A percentile compares a stretch with the other conserved stretches of the same genome.
These are phyloP conservation scores for Cephalotes varians DNA, from an alignment of 2,888 invertebrate species.

Conservation along the genomic window DNA sequence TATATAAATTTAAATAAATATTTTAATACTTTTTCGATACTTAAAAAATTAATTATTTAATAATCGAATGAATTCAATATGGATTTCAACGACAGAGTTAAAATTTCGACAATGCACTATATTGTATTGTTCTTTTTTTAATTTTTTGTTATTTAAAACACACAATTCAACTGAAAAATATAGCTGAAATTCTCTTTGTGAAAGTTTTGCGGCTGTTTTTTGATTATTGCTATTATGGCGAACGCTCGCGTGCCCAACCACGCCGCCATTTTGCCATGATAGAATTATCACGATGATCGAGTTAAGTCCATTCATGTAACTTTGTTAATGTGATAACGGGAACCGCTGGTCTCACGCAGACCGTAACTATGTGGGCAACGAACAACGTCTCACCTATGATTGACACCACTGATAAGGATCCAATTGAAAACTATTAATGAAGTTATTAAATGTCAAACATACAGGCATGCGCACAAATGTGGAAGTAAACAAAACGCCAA, in stretches of 20 bases:
- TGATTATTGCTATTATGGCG: constrained; percentile 22
- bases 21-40: neutral
- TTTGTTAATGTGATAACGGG: constrained; percentile 48
- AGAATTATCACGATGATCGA: constrained; percentile 44
- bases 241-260: constrained; percentile 10
- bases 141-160: constrained; percentile 21
- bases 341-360: constrained; percentile 29
- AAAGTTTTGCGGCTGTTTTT: constrained; percentile 14
- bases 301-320: constrained; percentile 48
- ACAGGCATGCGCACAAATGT: neutral
- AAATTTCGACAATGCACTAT: neutral
- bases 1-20: neutral
- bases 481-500: neutral
- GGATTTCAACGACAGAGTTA: neutral
- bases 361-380: constrained; percentile 38
- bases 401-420: constrained; percentile 45
- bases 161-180: neutral
- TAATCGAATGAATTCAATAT: neutral
- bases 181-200: neutral
- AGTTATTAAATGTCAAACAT: constrained; percentile 31
- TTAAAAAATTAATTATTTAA: neutral
- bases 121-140: neutral
- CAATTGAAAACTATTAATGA: constrained; percentile 49
- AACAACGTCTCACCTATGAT: constrained; percentile 32
- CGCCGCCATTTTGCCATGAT: constrained; percentile 23